Evolutionary conservation across 1,140 invertebrate genomes (phyloP).

Genomic region (Brachionus calyciflorus): DNA sequence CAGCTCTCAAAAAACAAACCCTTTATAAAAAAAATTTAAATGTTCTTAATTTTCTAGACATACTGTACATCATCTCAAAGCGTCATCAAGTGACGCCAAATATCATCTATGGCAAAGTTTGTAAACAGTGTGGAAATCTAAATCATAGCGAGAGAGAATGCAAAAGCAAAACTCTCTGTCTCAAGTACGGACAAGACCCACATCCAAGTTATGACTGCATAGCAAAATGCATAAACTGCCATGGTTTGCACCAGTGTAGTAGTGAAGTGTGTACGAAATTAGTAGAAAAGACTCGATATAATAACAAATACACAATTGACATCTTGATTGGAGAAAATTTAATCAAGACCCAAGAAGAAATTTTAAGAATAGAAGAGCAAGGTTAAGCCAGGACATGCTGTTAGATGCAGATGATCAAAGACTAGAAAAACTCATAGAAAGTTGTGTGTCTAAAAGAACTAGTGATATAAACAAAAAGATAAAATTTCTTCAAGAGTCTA

Average conservation of each 20-base stretch:
- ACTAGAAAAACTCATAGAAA: no score
- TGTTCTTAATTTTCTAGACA: no score
- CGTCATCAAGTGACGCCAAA: background rate
- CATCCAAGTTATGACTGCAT: background rate
- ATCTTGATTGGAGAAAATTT: background rate
- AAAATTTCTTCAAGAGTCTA: no score
- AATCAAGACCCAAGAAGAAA: background rate
- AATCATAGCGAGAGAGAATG: background rate
- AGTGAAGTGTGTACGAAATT: background rate
- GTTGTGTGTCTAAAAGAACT: no score
- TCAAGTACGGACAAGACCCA: background rate
- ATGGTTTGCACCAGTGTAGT: background rate
- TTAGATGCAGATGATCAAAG: no score
- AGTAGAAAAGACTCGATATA: background rate
- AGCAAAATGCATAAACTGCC: background rate
- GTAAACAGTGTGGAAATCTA: background rate
- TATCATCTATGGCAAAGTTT: background rate
- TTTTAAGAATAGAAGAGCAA: no score
- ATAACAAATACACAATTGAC: background rate
- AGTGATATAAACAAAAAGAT: no score
- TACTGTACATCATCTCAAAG: background rate
- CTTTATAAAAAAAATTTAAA: no score
- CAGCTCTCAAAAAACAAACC: no score
- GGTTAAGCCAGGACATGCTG: no score
- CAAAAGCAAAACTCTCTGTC: background rate